Evolutionary conservation across 2,888 invertebrate species (phyloP).

Genomic region (Rambutsinella grinnellia): DNA sequence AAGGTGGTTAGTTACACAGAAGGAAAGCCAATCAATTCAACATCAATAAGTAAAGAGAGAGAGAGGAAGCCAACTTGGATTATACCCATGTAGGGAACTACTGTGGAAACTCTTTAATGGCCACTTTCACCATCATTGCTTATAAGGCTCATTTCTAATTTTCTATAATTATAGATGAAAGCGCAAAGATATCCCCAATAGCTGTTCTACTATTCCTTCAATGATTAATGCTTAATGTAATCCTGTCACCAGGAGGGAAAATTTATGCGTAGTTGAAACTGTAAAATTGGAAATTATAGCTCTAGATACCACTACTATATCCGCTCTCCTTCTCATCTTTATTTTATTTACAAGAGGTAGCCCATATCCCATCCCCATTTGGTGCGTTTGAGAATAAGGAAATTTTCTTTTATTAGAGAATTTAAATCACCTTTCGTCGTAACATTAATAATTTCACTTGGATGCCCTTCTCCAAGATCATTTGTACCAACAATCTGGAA

Average conservation of each 20-base stretch:
- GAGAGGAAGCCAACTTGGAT: slow-evolving; percentile 17
- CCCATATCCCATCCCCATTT: too few relatives aligned
- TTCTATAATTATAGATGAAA: too few relatives aligned
- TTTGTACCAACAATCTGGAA: slow-evolving; percentile 97
- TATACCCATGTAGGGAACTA: too few relatives aligned
- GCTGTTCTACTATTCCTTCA: neutral
- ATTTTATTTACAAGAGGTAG: too few relatives aligned
- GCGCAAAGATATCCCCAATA: neutral
- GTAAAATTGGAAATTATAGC: too few relatives aligned
- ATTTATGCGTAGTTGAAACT: neutral
- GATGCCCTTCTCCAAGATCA: slow-evolving; percentile 94
- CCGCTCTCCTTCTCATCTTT: too few relatives aligned
- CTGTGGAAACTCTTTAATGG: neutral
- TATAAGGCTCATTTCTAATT: neutral
- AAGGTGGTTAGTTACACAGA: slow-evolving; percentile 1
- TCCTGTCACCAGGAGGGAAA: neutral
- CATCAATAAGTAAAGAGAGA: slow-evolving; percentile 10
- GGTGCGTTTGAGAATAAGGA: too few relatives aligned
- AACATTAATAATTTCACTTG: slow-evolving; percentile 92
- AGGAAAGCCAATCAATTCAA: neutral
- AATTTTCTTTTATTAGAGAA: neutral
- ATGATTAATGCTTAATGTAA: neutral
- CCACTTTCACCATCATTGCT: too few relatives aligned
- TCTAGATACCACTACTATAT: too few relatives aligned
- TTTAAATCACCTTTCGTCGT: slow-evolving; percentile 84